Evolutionary conservation across 64 coral and sea anemone genomes (phyloP), one percentile per base, ranked within the genome.

Genomic region (Exaiptasia diaphana): DNA sequence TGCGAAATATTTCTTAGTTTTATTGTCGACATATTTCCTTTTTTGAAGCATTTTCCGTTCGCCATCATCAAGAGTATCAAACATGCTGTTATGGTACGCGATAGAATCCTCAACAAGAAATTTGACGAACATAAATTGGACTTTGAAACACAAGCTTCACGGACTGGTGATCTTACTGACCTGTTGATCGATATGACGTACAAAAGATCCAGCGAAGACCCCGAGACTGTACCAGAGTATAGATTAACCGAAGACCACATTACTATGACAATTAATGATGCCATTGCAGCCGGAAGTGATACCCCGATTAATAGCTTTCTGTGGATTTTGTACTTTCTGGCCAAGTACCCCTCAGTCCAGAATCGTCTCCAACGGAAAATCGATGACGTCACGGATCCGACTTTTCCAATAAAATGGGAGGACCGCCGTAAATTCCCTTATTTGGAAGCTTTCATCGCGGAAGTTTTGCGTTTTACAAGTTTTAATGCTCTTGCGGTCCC

Each of bases 371-470:
- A 90, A 20, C 35, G 49, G 36, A 43, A 90, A 20, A 23, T 90
- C 4, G 87, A 90, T 69, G 34, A 86, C 29, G 83, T 77, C 14
- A 77, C 68, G 20, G 78, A 63, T 50, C 48, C 15, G 9, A 57
- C 52, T 28, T 73, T 80, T 3, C 11, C 30, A 3, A 59, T 70
- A 13, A 28, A 18, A 72, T 88, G 77, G 78, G 68, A 52, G 17
- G 88, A 90, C 38, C 56, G 73, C 43, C 63, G 71, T 15, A 79
- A 85, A 22, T 17, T 89, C 24, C 86, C 74, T 14, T 89, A 79
- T 65, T 59, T 94, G 24, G 71, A 89, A 20, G 91, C 85, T 38
- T 75, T 88, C 24, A 67, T 94, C 41, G 18, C 64, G 4, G 91
- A 94, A 41, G 75, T 68, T 0, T 15, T 89, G 2, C 90, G 90